Evolutionary conservation across 1,140 invertebrate genomes (phyloP).

Genomic region (Zeugodacus cucurbitae): DNA sequence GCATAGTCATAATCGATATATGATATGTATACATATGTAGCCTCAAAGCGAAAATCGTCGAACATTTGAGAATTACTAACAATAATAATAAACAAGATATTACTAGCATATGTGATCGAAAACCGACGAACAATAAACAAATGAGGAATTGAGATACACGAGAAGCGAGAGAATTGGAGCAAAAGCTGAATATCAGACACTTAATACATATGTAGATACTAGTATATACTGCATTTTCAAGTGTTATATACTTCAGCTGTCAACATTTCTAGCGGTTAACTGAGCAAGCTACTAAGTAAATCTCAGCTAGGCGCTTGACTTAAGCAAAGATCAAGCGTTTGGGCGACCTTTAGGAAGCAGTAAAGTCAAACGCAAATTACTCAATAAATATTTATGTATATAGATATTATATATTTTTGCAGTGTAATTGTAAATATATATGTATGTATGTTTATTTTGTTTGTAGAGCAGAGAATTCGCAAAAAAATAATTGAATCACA

Average conservation of each 20-base stretch:
- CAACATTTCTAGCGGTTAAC: background rate
- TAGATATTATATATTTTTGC: background rate
- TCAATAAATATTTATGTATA: background rate
- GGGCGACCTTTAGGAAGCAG: background rate
- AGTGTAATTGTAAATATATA: background rate
- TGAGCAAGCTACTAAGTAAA: background rate
- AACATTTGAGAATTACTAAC: no score
- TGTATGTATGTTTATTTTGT: background rate
- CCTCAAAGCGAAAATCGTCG: no score
- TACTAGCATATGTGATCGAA: background rate
- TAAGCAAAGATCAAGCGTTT: background rate
- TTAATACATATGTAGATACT: background rate
- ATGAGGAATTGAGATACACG: background rate
- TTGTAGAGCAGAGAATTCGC: background rate
- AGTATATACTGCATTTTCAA: background rate
- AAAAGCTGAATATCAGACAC: background rate
- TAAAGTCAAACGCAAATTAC: background rate
- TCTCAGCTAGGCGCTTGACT: background rate
- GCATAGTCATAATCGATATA: no score
- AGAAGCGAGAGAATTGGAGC: background rate
- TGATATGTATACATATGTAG: no score
- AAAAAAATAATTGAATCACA: background rate
- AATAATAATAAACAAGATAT: no score
- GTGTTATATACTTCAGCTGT: background rate
- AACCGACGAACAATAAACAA: background rate